Conservation (phyloP, 2,113 vertebrate species). For the Hemibagrus wyckioides region DNA sequence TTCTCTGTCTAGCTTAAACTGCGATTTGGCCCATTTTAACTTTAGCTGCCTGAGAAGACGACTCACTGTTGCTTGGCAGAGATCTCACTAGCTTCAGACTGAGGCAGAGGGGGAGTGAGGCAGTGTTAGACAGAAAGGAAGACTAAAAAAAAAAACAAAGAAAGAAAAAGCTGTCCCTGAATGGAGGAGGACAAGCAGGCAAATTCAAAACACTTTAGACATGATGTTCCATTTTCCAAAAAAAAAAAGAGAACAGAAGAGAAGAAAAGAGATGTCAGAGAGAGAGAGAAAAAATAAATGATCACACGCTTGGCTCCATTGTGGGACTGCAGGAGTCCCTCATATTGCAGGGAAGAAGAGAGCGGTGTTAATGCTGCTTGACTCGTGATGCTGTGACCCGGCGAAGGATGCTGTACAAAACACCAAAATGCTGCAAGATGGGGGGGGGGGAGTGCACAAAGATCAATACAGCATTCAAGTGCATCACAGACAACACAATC, state of each 20-base stretch:
- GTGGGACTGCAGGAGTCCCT: conserved; percentile 35
- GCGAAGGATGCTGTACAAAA: conserved; percentile 86
- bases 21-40: conserved; percentile 41
- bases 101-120: conserved; percentile 34
- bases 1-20: conserved; percentile 27
- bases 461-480: conserved; percentile 52
- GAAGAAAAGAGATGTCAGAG: neutral
- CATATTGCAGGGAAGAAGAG: conserved; percentile 27
- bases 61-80: conserved; percentile 48
- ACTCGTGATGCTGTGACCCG: conserved; percentile 83
- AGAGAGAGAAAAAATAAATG: neutral
- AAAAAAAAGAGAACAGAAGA: conserved; percentile 62
- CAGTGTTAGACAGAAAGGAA: conserved; percentile 50
- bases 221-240: conserved; percentile 35
- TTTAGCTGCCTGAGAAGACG: conserved; percentile 67
- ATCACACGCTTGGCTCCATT: conserved; percentile 47
- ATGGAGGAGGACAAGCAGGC: conserved; percentile 22
- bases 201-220: conserved; percentile 30
- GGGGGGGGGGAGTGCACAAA: conserved; percentile 13
- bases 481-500: neutral
- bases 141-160: conserved; percentile 45
- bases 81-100: conserved; percentile 24
- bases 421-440: conserved; percentile 82
- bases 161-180: conserved; percentile 57
- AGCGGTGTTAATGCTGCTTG: conserved; percentile 78